phyloP scores from a whole-genome alignment of 1,140 invertebrate genomes.

The Physella acuta region DNA sequence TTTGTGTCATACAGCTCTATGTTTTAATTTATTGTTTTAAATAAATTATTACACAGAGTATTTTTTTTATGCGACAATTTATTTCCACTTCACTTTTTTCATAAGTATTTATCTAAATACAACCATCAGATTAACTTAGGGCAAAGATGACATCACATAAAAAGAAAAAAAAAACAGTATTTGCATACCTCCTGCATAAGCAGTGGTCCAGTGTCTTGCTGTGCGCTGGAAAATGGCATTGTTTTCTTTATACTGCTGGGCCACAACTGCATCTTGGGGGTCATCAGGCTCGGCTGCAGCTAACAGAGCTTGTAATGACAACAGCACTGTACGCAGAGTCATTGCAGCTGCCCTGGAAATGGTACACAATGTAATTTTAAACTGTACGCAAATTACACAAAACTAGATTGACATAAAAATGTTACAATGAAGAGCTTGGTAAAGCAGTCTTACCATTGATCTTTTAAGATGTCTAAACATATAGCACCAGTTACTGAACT shows the following conservation, averaged over 20 bases:
- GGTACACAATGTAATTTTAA: too few species aligned
- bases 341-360: conserved; percentile 90
- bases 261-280: conserved; percentile 85
- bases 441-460: conserved; percentile 89
- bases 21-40: too few species aligned
- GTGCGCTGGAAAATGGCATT: conserved; percentile 82
- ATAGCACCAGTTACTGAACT: conserved; percentile 98
- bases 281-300: conserved; percentile 94
- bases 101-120: too few species aligned
- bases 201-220: conserved; percentile 91
- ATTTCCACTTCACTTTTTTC: too few species aligned
- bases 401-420: not conserved
- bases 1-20: too few species aligned
- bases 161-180: too few species aligned
- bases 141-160: too few species aligned
- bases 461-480: conserved; percentile 98
- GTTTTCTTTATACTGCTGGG: conserved; percentile 91
- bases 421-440: too few species aligned
- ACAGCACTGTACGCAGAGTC: conserved; percentile 91
- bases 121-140: too few species aligned
- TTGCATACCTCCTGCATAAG: conserved; percentile 78
- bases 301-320: conserved; percentile 88
- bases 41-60: too few species aligned
- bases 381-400: not conserved
- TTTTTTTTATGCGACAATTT: too few species aligned